Conservation (phyloP, 2,797 vertebrate genomes). For the Mareca penelope region DNA sequence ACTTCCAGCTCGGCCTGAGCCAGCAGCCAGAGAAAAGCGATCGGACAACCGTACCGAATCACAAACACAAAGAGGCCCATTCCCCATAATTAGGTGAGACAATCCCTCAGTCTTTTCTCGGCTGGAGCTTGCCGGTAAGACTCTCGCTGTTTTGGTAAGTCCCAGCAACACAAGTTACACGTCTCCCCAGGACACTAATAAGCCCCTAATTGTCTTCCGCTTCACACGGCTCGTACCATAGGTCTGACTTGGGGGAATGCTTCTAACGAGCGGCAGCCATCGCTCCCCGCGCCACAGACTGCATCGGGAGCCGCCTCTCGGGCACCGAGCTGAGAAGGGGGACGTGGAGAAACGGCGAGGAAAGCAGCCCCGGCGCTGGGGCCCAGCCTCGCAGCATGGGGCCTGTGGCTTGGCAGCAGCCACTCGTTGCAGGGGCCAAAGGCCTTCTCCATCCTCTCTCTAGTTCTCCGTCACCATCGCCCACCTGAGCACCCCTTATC, state of each 20-base stretch:
- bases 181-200: constrained; percentile 90
- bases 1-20: constrained; percentile 89
- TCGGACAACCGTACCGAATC: constrained; percentile 94
- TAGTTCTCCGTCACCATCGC: fast-evolving
- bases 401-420: neutral
- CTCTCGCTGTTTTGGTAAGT: constrained; percentile 85
- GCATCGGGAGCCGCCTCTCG: constrained; percentile 22
- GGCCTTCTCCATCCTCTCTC: neutral
- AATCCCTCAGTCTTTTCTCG: constrained; percentile 92
- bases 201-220: constrained; percentile 90
- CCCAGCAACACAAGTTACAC: constrained; percentile 88
- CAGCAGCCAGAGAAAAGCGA: constrained; percentile 87
- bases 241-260: constrained; percentile 72
- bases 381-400: neutral
- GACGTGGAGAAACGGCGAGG: neutral
- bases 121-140: constrained; percentile 91
- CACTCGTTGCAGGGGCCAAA: neutral
- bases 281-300: neutral
- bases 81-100: constrained; percentile 95
- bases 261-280: constrained; percentile 71
- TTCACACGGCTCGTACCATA: constrained; percentile 85
- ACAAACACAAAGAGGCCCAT: constrained; percentile 93
- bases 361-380: neutral
- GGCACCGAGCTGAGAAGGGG: constrained; percentile 23
- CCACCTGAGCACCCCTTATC: neutral